phyloP scores from a whole-genome alignment of 2,797 vertebrate species.

The Diceros bicornis region DNA sequence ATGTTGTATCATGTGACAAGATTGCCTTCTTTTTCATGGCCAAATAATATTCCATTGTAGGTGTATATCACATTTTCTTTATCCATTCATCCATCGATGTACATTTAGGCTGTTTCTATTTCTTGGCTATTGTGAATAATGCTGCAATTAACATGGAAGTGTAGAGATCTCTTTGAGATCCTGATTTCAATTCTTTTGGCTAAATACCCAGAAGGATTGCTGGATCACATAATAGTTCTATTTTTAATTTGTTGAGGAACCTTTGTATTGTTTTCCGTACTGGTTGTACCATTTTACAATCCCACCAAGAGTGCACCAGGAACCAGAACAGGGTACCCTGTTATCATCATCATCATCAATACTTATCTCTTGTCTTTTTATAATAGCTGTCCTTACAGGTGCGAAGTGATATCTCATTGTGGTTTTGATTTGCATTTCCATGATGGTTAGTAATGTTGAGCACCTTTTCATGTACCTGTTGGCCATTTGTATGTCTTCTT shows the following conservation, averaged over 20 bases:
- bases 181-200: not conserved
- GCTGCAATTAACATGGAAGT: not conserved
- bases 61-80: not conserved
- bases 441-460: not conserved
- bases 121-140: not conserved
- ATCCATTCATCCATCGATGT: not conserved
- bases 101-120: not conserved
- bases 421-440: not conserved
- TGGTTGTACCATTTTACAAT: not conserved
- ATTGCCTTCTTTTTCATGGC: not conserved
- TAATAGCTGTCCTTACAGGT: not conserved
- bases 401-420: not conserved
- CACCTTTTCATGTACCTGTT: not conserved
- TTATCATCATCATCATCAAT: not conserved
- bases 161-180: not conserved
- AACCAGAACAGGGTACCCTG: too few species aligned
- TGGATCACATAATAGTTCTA: not conserved
- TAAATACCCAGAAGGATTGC: not conserved
- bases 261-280: not conserved
- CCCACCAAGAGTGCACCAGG: not conserved
- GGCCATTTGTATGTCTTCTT: not conserved
- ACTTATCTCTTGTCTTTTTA: not conserved
- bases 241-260: not conserved
- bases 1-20: not conserved
- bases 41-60: not conserved